Base-by-base conservation (phyloP, 1,140 invertebrate species). In the Drosophila pseudoananassae region DNA sequence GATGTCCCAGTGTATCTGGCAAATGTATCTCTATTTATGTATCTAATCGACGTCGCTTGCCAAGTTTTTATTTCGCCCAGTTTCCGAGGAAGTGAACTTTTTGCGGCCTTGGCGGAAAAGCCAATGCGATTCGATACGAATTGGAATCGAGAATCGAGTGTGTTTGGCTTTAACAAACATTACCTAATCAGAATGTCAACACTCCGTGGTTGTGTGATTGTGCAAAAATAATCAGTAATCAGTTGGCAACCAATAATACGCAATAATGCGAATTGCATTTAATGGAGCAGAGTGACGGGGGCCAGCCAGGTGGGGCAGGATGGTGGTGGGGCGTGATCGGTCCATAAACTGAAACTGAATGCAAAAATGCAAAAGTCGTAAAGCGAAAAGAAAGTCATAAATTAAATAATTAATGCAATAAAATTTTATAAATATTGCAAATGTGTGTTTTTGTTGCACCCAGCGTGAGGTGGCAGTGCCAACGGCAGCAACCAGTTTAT, bases 341-440 rank as follows among this genome's bases (percentile, higher is more conserved):
- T 25, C 23, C 49, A 69, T 54, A 69, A 74, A 59, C 52, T 33
- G 27, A 56, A 65, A 55, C 47, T 53, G 53, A 80, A 66, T 70
- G 82, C 77, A 58, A 81, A 74, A 81, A 70, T 63, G 51, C 63
- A 52, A 20, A 60, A 78, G 78, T 76, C 82, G 58, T 78, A 78
- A 85, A 82, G 64, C 55, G 66, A 82, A 71, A 81, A 87, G 83
- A 85, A 88, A 87, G 83, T 78, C 82, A 66, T 87, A 87, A 87
- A 87, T 87, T 87, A 76, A 82, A 87, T 88, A 87, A 87, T 87
- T 87, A 87, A 87, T 87, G 83, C 78, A 82, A 83, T 78, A 82
- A 88, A 78, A 82, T 69, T 82, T 78, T 85, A 87, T 85, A 80
- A 80, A 85, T 84, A 84, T 77, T 77, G 82, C 81, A 60, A 70